A percentile compares a stretch with the other conserved stretches of the same genome.
Conservation (phyloP, 2,797 vertebrate genomes). For the Brachyrhaphis roseni region DNA sequence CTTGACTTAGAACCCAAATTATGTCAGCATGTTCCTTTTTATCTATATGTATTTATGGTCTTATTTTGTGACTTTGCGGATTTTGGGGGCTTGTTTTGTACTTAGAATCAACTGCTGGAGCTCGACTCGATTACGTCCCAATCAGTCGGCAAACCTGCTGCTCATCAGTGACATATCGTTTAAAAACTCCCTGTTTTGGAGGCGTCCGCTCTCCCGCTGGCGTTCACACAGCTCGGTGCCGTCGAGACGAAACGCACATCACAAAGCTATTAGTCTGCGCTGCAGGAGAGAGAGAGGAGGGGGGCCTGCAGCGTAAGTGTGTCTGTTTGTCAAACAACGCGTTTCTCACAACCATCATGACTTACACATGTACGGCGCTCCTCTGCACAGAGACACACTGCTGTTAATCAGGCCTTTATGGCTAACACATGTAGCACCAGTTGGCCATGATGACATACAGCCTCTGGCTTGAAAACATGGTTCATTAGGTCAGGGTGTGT, state of each 20-base stretch:
- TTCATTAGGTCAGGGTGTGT: slow-evolving; percentile 47
- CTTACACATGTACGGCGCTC: slow-evolving; percentile 19
- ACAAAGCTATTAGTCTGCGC: slow-evolving; percentile 37
- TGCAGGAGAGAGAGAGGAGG: background rate
- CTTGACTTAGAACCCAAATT: background rate
- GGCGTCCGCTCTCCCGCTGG: slow-evolving; percentile 38
- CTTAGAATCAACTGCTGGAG: slow-evolving; percentile 23
- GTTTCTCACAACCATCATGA: slow-evolving; percentile 45
- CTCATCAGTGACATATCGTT: slow-evolving; percentile 8
- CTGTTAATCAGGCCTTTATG: slow-evolving; percentile 64
- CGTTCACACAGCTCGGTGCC: slow-evolving; percentile 32
- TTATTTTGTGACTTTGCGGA: background rate
- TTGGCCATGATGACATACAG: slow-evolving; percentile 56
- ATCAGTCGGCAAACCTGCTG: slow-evolving; percentile 20
- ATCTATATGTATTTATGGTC: background rate
- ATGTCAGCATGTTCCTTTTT: background rate
- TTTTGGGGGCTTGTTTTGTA: background rate
- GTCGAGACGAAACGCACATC: slow-evolving; percentile 40
- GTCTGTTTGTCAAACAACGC: slow-evolving; percentile 17
- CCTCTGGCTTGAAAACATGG: slow-evolving; percentile 43
- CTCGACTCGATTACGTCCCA: slow-evolving; percentile 22
- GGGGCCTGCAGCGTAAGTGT: slow-evolving; percentile 14
- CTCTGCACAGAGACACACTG: slow-evolving; percentile 28
- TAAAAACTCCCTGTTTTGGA: slow-evolving; percentile 13
- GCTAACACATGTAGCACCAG: slow-evolving; percentile 58